Conservation (phyloP, 2,113 vertebrate genomes). For the Neotragus moschatus region DNA sequence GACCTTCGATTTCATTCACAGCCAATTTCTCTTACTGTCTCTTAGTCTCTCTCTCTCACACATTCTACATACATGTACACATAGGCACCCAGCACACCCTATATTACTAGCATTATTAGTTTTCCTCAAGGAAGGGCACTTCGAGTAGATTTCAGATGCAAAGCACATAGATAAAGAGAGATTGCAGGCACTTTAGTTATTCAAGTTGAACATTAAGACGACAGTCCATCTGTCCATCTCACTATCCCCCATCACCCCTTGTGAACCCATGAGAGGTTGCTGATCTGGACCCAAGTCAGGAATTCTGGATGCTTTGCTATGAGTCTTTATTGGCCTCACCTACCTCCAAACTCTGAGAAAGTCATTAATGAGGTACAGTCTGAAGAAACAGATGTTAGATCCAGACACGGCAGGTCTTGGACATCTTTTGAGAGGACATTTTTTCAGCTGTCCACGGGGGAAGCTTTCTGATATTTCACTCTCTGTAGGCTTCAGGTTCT, state of each 20-base stretch:
- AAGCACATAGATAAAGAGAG: not conserved
- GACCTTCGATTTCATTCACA: not conserved
- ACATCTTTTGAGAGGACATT: not conserved
- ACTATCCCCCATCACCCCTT: not conserved
- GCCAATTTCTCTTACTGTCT: not conserved
- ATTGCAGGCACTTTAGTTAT: not conserved
- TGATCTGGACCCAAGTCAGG: not conserved
- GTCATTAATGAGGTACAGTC: not conserved
- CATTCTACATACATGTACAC: not conserved
- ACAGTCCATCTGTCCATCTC: too few species aligned
- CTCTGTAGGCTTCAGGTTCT: not conserved
- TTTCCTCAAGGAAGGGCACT: not conserved
- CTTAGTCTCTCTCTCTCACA: not conserved
- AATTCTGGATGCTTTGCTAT: not conserved
- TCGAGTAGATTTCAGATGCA: not conserved
- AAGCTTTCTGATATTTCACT: not conserved
- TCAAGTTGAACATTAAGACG: not conserved
- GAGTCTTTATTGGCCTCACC: not conserved
- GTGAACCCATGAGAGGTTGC: not conserved
- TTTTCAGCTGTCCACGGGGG: not conserved
- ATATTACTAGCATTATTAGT: not conserved
- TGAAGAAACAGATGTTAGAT: not conserved
- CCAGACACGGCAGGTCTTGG: not conserved
- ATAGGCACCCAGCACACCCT: not conserved
- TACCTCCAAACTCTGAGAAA: not conserved